Conservation (phyloP, 1,140 invertebrate genomes). For the Sipha flava region DNA sequence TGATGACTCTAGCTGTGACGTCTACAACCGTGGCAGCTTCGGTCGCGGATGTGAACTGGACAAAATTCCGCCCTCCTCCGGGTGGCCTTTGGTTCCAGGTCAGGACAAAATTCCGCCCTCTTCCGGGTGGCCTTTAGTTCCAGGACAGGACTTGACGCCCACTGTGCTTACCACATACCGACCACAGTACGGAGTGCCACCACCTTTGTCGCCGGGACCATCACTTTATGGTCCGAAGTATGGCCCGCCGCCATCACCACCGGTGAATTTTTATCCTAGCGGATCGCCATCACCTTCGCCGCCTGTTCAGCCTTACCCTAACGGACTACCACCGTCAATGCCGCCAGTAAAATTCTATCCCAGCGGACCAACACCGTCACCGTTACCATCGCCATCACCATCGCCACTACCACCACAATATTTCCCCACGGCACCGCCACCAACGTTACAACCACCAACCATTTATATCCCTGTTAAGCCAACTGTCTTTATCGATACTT, state of each 20-base stretch:
- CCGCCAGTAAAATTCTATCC: too few relatives aligned
- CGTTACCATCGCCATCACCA: neutral
- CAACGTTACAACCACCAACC: constrained; percentile 8
- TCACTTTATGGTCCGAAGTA: neutral
- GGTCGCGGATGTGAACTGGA: constrained; percentile 66
- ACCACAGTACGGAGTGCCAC: neutral
- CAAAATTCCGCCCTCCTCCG: constrained; percentile 36
- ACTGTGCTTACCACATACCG: neutral
- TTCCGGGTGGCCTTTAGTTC: neutral
- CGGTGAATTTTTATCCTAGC: neutral
- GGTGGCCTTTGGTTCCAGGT: neutral
- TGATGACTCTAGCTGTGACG: constrained; percentile 55
- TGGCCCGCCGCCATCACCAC: neutral
- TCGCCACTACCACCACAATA: neutral
- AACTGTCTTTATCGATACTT: neutral
- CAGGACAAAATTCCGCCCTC: constrained; percentile 35
- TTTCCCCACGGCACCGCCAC: neutral
- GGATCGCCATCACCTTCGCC: neutral
- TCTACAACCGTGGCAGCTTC: constrained; percentile 68
- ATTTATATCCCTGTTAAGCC: neutral
- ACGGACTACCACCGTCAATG: too few relatives aligned
- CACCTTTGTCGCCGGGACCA: neutral
- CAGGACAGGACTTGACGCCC: neutral
- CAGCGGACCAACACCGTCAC: too few relatives aligned
- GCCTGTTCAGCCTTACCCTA: neutral